Evolutionary conservation across 35 echinoderm and acorn worm species (phyloP), one percentile per base, ranked within the genome.

Genomic region (Apostichopus parvimensis): DNA sequence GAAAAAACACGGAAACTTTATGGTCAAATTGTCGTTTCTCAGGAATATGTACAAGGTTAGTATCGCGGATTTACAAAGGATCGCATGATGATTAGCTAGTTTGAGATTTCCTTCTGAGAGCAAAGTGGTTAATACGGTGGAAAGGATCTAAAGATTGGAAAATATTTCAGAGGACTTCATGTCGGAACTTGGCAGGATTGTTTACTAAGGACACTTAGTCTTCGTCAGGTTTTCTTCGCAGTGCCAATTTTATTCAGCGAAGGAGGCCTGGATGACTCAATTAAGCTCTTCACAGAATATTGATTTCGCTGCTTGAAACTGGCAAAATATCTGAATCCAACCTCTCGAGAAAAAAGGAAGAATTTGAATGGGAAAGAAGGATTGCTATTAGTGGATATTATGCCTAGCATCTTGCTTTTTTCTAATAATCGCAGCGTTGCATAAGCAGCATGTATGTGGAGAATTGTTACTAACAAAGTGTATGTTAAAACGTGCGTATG

Each of bases 201-300:
- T 59, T 84, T 84, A 5, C 17, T 59, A 20, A 58, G 17, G 55
- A 84, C 57, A 57, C 13, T 84, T 21, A n/a, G 14, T 84, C 7
- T 58, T 84, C 28, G 15, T 59, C 81, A 24, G 58, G 81, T 84
- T 84, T 57, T 58, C 56, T 84, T 58, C 8, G 17, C 81, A 58
- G 17, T 59, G 54, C 17, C 55, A 84, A 53, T 18, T 20, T 84
- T 57, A 59, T 84, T 54, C 55, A 22, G 57, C 58, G 24, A 55
- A 84, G 81, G 56, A 59, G 54, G 20, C 53, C 57, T 84, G 54
- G 81, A 84, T 84, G 53, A 84, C 81, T 84, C 81, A 84, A 84
- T 58, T 84, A 84, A 58, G 4, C 81, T 58, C 81, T 84, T 59
- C 52, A 21, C 13, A 7, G 55, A 53, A 12, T 84, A 84, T 84